These are phyloP conservation scores for Caenorhabditis sp. DNA, from an alignment of 2,888 invertebrate genomes.

Conservation along the genomic window DNA sequence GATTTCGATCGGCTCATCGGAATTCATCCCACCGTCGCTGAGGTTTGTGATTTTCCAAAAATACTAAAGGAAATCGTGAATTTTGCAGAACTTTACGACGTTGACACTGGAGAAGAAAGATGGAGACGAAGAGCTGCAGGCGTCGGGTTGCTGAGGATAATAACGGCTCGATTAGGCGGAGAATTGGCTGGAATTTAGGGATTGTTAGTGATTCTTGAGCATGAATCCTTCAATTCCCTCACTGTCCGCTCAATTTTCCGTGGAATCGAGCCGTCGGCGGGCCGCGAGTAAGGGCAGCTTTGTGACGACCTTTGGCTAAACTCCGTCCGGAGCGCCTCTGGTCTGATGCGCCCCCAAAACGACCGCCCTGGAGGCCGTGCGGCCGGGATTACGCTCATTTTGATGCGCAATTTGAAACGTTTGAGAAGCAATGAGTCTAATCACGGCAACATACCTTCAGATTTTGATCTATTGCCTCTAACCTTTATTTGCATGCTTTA, in stretches of 20 bases:
- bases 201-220: no score
- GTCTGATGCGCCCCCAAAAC: conserved; percentile 59
- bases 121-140: conserved; percentile 67
- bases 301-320: conserved; percentile 73
- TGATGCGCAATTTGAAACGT: background rate
- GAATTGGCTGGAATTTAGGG: conserved; percentile 2
- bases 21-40: conserved; percentile 84
- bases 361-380: conserved; percentile 21
- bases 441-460: background rate
- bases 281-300: conserved; percentile 54
- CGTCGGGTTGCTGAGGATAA: conserved; percentile 75
- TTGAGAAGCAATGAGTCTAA: background rate
- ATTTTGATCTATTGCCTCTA: background rate
- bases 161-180: conserved; percentile 59
- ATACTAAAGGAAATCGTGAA: background rate
- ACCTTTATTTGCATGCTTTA: no score
- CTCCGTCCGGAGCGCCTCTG: conserved; percentile 60
- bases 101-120: conserved; percentile 70
- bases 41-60: conserved; percentile 79
- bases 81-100: conserved; percentile 70
- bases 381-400: background rate
- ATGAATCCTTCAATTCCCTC: no score
- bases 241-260: no score
- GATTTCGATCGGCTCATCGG: conserved; percentile 83
- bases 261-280: conserved; percentile 43